Evolutionary conservation across 2,797 vertebrate genomes (phyloP).

Genomic region (Morus bassanus): DNA sequence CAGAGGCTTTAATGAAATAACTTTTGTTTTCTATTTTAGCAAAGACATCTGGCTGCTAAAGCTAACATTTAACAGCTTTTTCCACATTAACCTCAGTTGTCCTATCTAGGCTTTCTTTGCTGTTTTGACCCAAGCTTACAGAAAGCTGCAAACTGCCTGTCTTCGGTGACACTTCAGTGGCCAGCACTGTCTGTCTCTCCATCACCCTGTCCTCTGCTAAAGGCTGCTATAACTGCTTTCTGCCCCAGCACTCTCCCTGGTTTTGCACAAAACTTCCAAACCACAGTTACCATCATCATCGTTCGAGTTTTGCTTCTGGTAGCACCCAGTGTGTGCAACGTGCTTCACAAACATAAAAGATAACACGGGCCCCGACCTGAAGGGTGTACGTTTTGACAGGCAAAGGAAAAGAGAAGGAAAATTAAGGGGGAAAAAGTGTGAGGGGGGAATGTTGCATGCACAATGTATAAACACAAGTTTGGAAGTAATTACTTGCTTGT

Average conservation of each 20-base stretch:
- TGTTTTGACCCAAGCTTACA: neutral
- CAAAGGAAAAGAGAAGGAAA: neutral
- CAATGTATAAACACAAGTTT: neutral
- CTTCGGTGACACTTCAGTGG: neutral
- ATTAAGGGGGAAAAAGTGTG: neutral
- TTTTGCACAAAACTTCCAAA: neutral
- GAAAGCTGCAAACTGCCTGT: neutral
- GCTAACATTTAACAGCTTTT: neutral
- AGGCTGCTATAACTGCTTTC: neutral
- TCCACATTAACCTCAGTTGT: neutral
- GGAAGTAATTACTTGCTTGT: neutral
- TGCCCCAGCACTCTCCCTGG: neutral
- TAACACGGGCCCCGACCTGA: neutral
- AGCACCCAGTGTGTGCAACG: rapidly evolving
- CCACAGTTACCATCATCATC: neutral
- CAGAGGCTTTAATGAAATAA: conserved; percentile 21
- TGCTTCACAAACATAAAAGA: neutral
- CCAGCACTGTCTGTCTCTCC: neutral
- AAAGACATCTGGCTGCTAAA: neutral
- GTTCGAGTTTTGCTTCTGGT: neutral
- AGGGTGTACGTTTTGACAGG: neutral
- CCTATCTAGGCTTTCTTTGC: neutral
- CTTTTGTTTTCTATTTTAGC: neutral
- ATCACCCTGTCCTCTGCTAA: neutral
- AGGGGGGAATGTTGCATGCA: neutral